Evolutionary conservation across 2,888 invertebrate species (phyloP).

Genomic region (Scaptomyza tumidula): DNA sequence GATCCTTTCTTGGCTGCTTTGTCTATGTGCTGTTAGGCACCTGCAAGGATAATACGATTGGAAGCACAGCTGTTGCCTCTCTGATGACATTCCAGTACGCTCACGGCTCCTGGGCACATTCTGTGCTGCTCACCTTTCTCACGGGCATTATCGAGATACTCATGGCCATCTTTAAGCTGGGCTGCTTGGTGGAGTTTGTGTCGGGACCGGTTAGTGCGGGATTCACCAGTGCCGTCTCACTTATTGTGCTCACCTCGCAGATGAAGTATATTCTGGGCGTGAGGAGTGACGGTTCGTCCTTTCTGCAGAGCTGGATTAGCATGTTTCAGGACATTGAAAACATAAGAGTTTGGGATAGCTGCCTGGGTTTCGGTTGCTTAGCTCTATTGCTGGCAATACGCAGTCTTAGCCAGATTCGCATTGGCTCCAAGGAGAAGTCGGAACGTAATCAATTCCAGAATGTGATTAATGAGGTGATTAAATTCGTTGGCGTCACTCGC

Average conservation of each 20-base stretch:
- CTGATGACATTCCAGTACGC: conserved; percentile 93
- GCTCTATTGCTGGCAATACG: conserved; percentile 89
- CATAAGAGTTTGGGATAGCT: conserved; percentile 89
- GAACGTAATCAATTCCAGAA: conserved; percentile 85
- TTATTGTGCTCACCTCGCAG: conserved; percentile 94
- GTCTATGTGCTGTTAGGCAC: conserved; percentile 95
- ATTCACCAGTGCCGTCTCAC: conserved; percentile 95
- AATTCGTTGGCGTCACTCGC: conserved; percentile 91
- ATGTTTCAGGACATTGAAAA: conserved; percentile 88
- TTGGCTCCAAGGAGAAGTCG: conserved; percentile 86
- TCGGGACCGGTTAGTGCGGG: conserved; percentile 95
- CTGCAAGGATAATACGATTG: conserved; percentile 96
- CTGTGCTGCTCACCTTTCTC: conserved; percentile 91
- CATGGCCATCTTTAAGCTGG: conserved; percentile 93
- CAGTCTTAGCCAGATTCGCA: conserved; percentile 88
- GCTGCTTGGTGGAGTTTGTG: conserved; percentile 95
- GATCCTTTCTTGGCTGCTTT: conserved; percentile 95
- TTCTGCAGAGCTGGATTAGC: conserved; percentile 91
- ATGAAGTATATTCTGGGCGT: conserved; percentile 93
- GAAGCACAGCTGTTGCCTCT: conserved; percentile 96
- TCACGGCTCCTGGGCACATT: conserved; percentile 87
- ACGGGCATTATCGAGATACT: conserved; percentile 90
- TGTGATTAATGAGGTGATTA: conserved; percentile 88
- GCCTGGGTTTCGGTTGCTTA: conserved; percentile 91
- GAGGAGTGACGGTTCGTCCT: conserved; percentile 89